A percentile compares a stretch with the other conserved stretches of the same genome.
phyloP scores from a whole-genome alignment of 2,113 vertebrate genomes.

The Calidris pygmaea region DNA sequence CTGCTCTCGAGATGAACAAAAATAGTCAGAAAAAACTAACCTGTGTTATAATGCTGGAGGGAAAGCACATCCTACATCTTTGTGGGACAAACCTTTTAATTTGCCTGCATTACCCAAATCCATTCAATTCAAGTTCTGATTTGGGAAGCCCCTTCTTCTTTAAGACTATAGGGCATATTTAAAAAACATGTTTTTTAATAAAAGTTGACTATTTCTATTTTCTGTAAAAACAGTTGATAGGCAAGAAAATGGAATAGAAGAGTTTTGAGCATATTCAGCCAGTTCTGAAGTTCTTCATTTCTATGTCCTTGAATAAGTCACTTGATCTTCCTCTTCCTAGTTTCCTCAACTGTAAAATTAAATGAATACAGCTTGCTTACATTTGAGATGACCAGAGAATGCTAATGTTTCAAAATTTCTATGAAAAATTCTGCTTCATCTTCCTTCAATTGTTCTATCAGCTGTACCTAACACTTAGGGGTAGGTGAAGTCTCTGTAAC shows the following conservation, averaged over 20 bases:
- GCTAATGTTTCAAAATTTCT: background rate
- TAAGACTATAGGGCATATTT: background rate
- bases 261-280: background rate
- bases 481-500: background rate
- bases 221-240: background rate
- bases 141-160: background rate
- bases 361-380: background rate
- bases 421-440: background rate
- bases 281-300: background rate
- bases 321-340: background rate
- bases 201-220: background rate
- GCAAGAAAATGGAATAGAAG: background rate
- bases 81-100: background rate
- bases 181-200: background rate
- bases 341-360: background rate
- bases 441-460: background rate
- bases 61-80: background rate
- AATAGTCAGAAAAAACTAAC: background rate
- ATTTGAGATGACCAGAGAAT: background rate
- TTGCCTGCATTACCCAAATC: background rate
- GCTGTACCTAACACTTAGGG: background rate
- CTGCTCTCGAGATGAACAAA: background rate
- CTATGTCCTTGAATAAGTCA: background rate
- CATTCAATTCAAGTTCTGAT: background rate
- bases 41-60: background rate